A percentile compares a stretch with the other conserved stretches of the same genome.
Conservation (phyloP, 2,113 vertebrate species). For the Nipponia nippon region DNA sequence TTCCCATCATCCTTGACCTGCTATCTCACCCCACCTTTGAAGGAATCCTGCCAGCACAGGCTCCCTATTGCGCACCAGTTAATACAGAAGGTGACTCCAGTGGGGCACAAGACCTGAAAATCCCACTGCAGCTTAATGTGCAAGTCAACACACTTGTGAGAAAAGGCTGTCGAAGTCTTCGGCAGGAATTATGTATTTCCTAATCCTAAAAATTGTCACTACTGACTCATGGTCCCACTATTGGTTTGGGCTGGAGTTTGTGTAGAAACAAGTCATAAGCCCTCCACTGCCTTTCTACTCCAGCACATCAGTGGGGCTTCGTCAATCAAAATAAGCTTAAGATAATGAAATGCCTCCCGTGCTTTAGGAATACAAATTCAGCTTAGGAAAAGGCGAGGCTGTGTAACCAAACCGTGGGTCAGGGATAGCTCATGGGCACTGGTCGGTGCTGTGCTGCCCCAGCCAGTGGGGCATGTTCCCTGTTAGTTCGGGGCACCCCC, state of each 20-base stretch:
- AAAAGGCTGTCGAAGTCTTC: not conserved
- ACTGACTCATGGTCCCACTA: rapidly evolving
- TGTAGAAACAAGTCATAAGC: not conserved
- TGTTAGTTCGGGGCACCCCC: rapidly evolving
- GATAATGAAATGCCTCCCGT: not conserved
- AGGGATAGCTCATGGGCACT: not conserved
- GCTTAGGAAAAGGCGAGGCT: not conserved
- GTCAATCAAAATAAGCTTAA: not conserved
- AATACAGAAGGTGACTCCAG: not conserved
- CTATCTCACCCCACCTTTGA: rapidly evolving
- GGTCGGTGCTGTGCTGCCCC: not conserved
- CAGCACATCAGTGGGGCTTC: rapidly evolving
- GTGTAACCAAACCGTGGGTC: rapidly evolving
- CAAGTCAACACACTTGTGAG: not conserved
- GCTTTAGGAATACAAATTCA: not conserved
- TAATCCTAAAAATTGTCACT: not conserved
- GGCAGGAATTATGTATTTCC: rapidly evolving
- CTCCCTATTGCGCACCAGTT: not conserved
- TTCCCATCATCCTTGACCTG: not conserved
- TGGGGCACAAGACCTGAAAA: not conserved
- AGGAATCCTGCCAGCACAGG: not conserved
- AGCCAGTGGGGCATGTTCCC: rapidly evolving
- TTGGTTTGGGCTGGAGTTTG: not conserved
- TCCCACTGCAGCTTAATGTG: not conserved
- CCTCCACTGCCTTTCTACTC: not conserved